phyloP scores from a whole-genome alignment of 1,140 invertebrate species.

The Drosophila orosa region DNA sequence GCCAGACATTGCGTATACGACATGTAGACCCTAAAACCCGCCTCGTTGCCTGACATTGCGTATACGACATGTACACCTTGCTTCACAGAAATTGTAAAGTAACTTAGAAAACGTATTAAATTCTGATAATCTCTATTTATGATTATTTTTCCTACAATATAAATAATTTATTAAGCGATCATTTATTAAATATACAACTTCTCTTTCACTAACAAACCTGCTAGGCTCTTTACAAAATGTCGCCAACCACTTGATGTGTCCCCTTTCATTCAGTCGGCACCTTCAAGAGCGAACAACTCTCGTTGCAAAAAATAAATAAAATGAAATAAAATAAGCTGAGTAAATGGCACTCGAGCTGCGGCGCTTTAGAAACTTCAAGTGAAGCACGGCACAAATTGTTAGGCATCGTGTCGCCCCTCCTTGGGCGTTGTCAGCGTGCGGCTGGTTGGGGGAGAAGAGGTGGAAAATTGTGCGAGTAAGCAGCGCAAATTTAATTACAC shows the following conservation, averaged over 20 bases:
- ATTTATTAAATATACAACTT: background rate
- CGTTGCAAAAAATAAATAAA: constrained; percentile 22
- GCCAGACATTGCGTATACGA: constrained; percentile 71
- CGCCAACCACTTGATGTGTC: background rate
- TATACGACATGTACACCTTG: constrained; percentile 80
- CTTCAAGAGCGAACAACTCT: constrained; percentile 47
- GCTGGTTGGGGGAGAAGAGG: background rate
- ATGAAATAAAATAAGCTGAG: constrained; percentile 23
- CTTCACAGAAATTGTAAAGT: no score
- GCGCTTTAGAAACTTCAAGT: constrained; percentile 65
- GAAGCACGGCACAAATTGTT: constrained; percentile 67
- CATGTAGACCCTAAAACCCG: no score
- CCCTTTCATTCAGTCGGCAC: constrained; percentile 19
- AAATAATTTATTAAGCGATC: background rate
- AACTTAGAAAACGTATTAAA: background rate
- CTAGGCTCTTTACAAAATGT: constrained; percentile 9
- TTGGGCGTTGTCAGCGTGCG: background rate
- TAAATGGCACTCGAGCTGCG: constrained; percentile 60
- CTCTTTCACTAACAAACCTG: background rate
- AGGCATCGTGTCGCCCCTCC: constrained; percentile 30
- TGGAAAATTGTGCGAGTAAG: constrained; percentile 63
- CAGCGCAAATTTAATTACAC: constrained; percentile 80
- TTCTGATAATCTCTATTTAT: background rate
- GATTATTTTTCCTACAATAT: background rate
- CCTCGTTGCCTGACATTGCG: constrained; percentile 60